A percentile compares a stretch with the other conserved stretches of the same genome.
Evolutionary conservation across 2,113 vertebrate genomes (phyloP).

Genomic region (Stictonetta naevosa): DNA sequence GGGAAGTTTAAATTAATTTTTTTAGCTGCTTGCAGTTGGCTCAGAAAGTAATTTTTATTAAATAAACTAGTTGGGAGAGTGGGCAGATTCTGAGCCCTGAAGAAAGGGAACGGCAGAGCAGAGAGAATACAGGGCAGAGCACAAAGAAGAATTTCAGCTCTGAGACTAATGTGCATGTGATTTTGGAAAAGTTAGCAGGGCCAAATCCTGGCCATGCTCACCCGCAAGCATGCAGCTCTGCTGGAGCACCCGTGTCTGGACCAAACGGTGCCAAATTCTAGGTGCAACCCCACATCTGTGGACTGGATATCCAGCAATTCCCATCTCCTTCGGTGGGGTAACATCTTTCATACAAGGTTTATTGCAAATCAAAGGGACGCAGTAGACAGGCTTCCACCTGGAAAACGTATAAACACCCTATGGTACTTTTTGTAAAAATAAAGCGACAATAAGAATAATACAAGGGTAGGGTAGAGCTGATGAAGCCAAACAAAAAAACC

Average conservation of each 20-base stretch:
- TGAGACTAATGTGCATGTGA: neutral
- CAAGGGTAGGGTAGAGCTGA: neutral
- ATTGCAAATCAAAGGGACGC: neutral
- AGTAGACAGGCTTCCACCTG: neutral
- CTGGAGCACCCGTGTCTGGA: neutral
- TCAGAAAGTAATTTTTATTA: slow-evolving; percentile 76
- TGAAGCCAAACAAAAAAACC: neutral
- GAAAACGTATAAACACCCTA: neutral
- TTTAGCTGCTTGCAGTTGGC: slow-evolving; percentile 74
- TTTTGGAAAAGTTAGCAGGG: neutral
- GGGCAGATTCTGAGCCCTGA: neutral
- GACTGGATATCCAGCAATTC: neutral
- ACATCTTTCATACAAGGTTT: fast-evolving
- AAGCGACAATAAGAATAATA: neutral
- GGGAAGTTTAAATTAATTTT: slow-evolving; percentile 79
- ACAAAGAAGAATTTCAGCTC: neutral
- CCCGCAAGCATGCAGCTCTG: neutral
- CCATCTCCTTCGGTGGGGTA: fast-evolving
- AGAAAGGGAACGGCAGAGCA: neutral
- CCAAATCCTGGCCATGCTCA: neutral
- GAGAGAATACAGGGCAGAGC: neutral
- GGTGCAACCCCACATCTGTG: neutral
- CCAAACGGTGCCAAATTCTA: neutral
- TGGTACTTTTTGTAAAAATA: neutral
- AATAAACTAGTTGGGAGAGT: slow-evolving; percentile 69